Percentiles rank a stretch among this genome's conserved stretches.
These are phyloP conservation scores for Parochlus steinenii DNA, from an alignment of 2,888 invertebrate genomes.

Conservation along the genomic window DNA sequence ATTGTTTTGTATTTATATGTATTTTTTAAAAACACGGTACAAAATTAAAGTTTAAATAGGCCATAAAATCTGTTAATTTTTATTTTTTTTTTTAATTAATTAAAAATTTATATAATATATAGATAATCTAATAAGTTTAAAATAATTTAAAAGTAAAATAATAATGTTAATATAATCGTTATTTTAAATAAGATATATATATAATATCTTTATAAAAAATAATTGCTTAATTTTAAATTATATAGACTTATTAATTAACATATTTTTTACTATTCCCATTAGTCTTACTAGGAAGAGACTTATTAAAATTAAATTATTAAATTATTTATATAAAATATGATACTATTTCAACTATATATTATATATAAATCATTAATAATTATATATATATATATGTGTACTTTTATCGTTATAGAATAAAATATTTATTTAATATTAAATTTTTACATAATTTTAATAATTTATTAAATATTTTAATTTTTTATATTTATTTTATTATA, in stretches of 20 bases:
- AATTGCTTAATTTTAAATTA: constrained; percentile 19
- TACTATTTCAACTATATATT: constrained; percentile 17
- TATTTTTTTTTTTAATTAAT: constrained; percentile 13
- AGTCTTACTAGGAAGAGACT: constrained; percentile 10
- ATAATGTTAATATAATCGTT: too few species aligned
- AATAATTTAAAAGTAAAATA: too few species aligned
- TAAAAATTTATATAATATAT: constrained; percentile 14
- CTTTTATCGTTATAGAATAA: constrained; percentile 19
- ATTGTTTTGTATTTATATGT: constrained; percentile 19
- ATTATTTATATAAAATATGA: constrained; percentile 13
- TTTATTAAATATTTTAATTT: constrained; percentile 10
- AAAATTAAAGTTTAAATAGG: constrained; percentile 19
- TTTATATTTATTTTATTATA: constrained; percentile 18
- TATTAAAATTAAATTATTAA: constrained; percentile 9
- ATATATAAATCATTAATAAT: constrained; percentile 31
- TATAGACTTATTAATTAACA: constrained; percentile 14
- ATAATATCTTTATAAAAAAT: constrained; percentile 19
- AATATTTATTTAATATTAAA: constrained; percentile 18
- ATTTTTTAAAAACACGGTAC: constrained; percentile 20
- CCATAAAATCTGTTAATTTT: constrained; percentile 19
- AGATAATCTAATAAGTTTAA: constrained; percentile 15
- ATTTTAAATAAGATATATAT: constrained; percentile 17
- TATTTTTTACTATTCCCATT: constrained; percentile 14
- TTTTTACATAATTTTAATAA: too few species aligned
- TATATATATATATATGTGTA: constrained; percentile 29